phyloP scores from a whole-genome alignment of 2,888 invertebrate species.

The Leptarthrus brevirostris region DNA sequence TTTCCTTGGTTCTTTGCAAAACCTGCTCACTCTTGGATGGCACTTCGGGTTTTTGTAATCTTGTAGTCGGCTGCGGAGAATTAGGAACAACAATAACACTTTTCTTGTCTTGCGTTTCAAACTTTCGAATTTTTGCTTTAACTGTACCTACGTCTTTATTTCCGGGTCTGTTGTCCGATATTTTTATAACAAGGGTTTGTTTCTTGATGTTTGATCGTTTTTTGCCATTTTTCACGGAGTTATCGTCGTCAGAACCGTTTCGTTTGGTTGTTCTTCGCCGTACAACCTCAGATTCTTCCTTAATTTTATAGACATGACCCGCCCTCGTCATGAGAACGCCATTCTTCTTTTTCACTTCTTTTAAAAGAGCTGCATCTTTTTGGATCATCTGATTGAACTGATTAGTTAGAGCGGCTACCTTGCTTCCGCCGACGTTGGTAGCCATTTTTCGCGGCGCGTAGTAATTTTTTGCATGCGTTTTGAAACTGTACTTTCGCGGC shows the following conservation, averaged over 20 bases:
- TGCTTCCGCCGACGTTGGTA: conserved; percentile 63
- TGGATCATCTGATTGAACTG: conserved; percentile 76
- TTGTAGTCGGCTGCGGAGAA: conserved; percentile 52
- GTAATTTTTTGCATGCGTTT: conserved; percentile 62
- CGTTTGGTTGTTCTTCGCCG: neutral
- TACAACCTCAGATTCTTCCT: conserved; percentile 58
- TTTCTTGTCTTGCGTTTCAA: conserved; percentile 53
- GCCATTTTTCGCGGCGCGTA: conserved; percentile 61
- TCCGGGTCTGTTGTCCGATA: conserved; percentile 59
- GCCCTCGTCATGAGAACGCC: conserved; percentile 68
- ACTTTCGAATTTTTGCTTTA: conserved; percentile 51
- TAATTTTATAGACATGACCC: conserved; percentile 65
- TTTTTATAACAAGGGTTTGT: conserved; percentile 65
- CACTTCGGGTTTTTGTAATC: conserved; percentile 61
- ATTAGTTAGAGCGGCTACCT: conserved; percentile 76
- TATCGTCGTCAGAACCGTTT: conserved; percentile 43
- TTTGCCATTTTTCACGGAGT: conserved; percentile 35
- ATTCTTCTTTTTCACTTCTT: conserved; percentile 71
- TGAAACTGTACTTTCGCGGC: conserved; percentile 65
- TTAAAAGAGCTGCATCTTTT: conserved; percentile 66
- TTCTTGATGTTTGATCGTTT: conserved; percentile 58
- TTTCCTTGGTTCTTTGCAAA: conserved; percentile 62
- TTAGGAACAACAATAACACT: conserved; percentile 55
- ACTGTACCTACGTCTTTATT: conserved; percentile 58
- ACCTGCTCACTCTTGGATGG: conserved; percentile 62